Base-by-base conservation (phyloP, 2,797 vertebrate genomes). In the Rhynchotus rufescens region DNA sequence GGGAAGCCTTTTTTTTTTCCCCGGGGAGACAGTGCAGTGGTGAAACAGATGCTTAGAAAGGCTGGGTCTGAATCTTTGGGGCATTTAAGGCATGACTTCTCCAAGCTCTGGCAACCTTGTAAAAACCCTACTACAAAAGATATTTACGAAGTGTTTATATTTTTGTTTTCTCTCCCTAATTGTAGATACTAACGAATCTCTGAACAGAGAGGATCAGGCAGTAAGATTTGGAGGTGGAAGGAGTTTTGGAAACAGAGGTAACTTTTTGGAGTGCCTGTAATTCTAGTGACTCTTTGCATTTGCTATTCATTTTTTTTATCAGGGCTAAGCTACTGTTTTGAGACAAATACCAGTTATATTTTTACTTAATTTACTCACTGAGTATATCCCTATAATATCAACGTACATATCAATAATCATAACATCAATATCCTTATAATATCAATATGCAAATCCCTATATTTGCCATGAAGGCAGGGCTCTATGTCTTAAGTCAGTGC, bases 191-290 rank as follows among this genome's bases (percentile, higher is more conserved):
- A 82, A 40, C 81, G 92, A 85, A 26, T 65, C 36, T 74, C 51
- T 78, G 52, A 78, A 54, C 71, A 84, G 15, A 61, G 79, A 69
- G 40, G 51, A 30, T 92, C 78, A 77, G 57, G 86, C 72, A 90
- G 34, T 32, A 73, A 78, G 92, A 36, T 95, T 95, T 86, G 80
- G 74, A 44, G 92, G 89, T 44, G 40, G 91, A 93, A 86, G 93
- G 28, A 90, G 10, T 88, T 94, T 95, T 88, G 91, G 76, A 62
- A 89, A 51, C 54, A 80, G 86, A 96, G 96, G 97, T 97, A 94
- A 61, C 10, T 56, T 77, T 20, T 5, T 66, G 3, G 11, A 36
- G 6, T 47, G 7, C 9, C 12, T 51, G 7, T 64, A 34, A 66
- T 80, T 88, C 25, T 81, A 22, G 20, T 72, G 16, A 2, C 5